phyloP scores from a whole-genome alignment of 2,888 invertebrate species.

The Euzophera pinguis region DNA sequence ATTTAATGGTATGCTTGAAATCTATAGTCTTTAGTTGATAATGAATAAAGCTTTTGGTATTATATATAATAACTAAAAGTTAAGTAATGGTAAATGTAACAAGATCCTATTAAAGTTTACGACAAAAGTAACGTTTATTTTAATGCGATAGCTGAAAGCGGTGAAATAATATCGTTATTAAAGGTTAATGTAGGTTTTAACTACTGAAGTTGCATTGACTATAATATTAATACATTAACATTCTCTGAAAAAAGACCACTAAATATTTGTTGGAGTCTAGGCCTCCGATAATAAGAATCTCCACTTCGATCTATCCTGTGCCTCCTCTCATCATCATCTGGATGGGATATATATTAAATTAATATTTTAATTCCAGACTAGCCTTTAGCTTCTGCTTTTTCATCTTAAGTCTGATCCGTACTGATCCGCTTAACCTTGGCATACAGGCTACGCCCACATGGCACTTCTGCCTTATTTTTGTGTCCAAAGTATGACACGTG shows the following conservation, averaged over 20 bases:
- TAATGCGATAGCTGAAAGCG: slow-evolving; percentile 9
- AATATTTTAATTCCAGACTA: too few species aligned
- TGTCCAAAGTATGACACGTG: too few species aligned
- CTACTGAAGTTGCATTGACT: not conserved
- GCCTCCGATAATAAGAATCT: too few species aligned
- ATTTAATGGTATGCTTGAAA: not conserved
- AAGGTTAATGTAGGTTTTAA: slow-evolving; percentile 15
- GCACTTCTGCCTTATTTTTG: too few species aligned
- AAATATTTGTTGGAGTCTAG: too few species aligned
- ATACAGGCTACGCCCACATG: too few species aligned
- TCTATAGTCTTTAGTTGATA: not conserved
- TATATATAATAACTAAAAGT: not conserved
- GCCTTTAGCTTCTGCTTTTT: too few species aligned
- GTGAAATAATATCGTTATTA: slow-evolving; percentile 7
- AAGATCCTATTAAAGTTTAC: slow-evolving; percentile 15
- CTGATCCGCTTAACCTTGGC: too few species aligned
- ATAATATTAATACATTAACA: not conserved
- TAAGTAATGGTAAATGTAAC: slow-evolving; percentile 15
- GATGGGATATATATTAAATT: too few species aligned
- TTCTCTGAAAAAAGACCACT: not conserved
- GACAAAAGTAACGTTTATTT: slow-evolving; percentile 13
- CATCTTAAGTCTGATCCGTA: too few species aligned
- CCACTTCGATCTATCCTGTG: too few species aligned
- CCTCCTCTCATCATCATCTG: too few species aligned
- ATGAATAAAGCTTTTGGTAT: slow-evolving; percentile 13